Evolutionary conservation across 2,113 vertebrate genomes (phyloP).

Genomic region (Charadrius vociferus): DNA sequence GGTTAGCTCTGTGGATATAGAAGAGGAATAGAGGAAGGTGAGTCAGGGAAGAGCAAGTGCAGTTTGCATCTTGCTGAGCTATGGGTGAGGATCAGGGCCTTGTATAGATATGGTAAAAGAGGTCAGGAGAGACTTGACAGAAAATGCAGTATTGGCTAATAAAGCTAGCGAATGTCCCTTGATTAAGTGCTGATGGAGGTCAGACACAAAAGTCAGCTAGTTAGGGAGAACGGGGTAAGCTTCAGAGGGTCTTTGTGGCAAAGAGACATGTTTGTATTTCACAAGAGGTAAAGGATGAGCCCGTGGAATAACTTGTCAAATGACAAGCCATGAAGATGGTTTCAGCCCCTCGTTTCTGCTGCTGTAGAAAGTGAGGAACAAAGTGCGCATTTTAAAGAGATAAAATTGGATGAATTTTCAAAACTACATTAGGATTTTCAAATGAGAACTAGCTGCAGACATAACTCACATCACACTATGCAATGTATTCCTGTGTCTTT

Average conservation of each 20-base stretch:
- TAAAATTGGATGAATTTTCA: neutral
- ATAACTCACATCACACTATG: neutral
- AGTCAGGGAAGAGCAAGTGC: neutral
- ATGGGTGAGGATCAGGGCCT: neutral
- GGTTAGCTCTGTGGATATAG: neutral
- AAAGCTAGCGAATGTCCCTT: neutral
- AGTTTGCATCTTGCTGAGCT: neutral
- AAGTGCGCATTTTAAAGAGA: neutral
- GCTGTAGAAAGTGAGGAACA: neutral
- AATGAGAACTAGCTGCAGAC: neutral
- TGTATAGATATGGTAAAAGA: neutral
- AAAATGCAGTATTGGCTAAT: neutral
- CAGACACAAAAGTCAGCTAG: neutral
- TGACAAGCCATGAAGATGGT: neutral
- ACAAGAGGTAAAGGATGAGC: neutral
- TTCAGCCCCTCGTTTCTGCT: neutral
- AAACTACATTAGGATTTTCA: neutral
- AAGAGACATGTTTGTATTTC: neutral
- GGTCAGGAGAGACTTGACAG: neutral
- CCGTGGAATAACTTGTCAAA: neutral
- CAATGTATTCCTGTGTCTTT: neutral
- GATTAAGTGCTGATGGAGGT: neutral
- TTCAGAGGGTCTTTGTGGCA: neutral
- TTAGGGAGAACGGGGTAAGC: neutral
- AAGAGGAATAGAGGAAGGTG: neutral